Evolutionary conservation across 2,113 vertebrate genomes (phyloP).

Genomic region (Psephotus haematonotus): DNA sequence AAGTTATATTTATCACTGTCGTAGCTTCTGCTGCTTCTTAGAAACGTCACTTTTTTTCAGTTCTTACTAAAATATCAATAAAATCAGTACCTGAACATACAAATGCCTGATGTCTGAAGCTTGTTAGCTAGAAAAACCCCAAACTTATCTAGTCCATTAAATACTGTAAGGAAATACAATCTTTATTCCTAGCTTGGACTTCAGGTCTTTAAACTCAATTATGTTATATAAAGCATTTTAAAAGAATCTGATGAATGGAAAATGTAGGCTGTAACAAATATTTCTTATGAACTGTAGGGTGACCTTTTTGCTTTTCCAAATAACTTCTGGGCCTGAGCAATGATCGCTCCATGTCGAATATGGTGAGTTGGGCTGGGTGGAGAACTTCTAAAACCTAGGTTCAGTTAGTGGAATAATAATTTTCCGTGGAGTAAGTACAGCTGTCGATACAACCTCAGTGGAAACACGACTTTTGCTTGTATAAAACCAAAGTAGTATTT

Average conservation of each 20-base stretch:
- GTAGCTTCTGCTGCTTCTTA: background rate
- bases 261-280: background rate
- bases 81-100: background rate
- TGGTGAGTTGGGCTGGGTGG: slow-evolving; percentile 22
- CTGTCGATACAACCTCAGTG: slow-evolving; percentile 27
- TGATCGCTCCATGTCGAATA: background rate
- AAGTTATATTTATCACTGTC: background rate
- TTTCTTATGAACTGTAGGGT: background rate
- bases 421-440: slow-evolving; percentile 19
- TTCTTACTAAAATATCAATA: background rate
- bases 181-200: background rate
- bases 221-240: background rate
- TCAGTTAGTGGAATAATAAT: slow-evolving; percentile 54
- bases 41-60: background rate
- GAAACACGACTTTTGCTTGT: slow-evolving; percentile 2
- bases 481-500: background rate
- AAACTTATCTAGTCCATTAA: background rate
- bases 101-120: background rate
- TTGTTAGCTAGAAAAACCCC: background rate
- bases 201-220: background rate
- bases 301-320: background rate
- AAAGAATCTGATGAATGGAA: background rate
- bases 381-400: slow-evolving; percentile 3
- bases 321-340: background rate
- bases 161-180: background rate